Conservation (phyloP, 2,113 vertebrate genomes). For the Mirounga angustirostris region DNA sequence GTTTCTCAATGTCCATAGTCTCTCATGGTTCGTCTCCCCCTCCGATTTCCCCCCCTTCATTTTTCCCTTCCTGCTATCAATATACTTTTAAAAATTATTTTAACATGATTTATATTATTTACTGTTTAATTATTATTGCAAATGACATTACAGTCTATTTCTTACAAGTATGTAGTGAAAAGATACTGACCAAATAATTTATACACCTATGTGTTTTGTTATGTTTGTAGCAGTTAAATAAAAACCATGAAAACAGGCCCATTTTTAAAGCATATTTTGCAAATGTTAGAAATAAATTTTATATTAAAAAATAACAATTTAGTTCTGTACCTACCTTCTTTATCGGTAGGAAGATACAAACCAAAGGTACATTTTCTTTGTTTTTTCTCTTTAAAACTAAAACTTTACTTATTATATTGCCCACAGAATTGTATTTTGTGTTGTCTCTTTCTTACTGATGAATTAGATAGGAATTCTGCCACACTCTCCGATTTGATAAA, state of each 20-base stretch:
- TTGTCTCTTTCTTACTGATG: not conserved
- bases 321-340: not conserved
- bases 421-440: not conserved
- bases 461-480: not conserved
- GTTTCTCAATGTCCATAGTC: no score
- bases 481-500: not conserved
- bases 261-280: not conserved
- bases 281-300: not conserved
- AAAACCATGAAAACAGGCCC: not conserved
- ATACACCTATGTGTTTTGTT: not conserved
- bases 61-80: no score
- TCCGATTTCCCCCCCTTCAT: no score
- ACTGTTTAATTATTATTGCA: not conserved
- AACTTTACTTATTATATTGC: not conserved
- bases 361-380: not conserved
- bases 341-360: not conserved
- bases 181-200: not conserved
- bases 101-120: not conserved
- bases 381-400: not conserved
- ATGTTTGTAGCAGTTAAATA: not conserved
- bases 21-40: no score
- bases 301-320: slow-evolving; percentile 43
- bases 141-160: not conserved
- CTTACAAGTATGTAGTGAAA: not conserved
- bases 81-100: not conserved